Evolutionary conservation across 23 tunicate species (phyloP).

Genomic region (Clavelina lepadiformis): DNA sequence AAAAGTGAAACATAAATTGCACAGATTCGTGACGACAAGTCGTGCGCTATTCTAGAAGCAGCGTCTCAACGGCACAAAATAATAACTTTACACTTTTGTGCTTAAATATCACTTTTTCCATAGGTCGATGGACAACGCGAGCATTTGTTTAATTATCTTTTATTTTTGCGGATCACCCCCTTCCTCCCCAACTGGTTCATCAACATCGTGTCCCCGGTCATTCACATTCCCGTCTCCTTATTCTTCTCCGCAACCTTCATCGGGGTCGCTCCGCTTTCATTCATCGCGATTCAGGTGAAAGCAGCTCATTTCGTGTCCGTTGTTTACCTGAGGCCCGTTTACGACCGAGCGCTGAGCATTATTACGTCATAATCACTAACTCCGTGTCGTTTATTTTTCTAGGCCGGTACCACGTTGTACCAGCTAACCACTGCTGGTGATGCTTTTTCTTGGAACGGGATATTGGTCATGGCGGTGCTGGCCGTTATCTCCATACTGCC

Average conservation of each 20-base stretch:
- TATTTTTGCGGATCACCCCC: constrained; percentile 90
- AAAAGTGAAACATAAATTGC: no score
- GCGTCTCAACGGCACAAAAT: no score
- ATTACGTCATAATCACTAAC: neutral
- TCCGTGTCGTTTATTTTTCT: neutral
- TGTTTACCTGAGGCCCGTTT: neutral
- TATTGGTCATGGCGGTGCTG: constrained; percentile 60
- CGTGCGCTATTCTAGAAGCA: no score
- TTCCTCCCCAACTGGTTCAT: constrained; percentile 96
- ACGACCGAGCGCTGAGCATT: neutral
- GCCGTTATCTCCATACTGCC: constrained; percentile 74
- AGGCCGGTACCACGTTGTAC: constrained; percentile 87
- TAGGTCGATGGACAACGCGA: constrained; percentile 87
- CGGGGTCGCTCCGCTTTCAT: constrained; percentile 90
- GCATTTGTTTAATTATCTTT: constrained; percentile 73
- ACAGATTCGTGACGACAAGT: no score
- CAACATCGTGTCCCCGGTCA: constrained; percentile 84
- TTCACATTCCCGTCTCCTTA: constrained; percentile 64
- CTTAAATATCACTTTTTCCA: no score
- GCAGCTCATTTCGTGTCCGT: neutral
- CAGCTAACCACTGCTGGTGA: constrained; percentile 79
- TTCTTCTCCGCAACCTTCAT: constrained; percentile 81
- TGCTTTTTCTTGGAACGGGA: constrained; percentile 76
- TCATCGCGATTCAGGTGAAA: constrained; percentile 78
- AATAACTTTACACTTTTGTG: no score